These are phyloP conservation scores for Hemicordylus capensis DNA, from an alignment of 2,113 vertebrate species.

Conservation along the genomic window DNA sequence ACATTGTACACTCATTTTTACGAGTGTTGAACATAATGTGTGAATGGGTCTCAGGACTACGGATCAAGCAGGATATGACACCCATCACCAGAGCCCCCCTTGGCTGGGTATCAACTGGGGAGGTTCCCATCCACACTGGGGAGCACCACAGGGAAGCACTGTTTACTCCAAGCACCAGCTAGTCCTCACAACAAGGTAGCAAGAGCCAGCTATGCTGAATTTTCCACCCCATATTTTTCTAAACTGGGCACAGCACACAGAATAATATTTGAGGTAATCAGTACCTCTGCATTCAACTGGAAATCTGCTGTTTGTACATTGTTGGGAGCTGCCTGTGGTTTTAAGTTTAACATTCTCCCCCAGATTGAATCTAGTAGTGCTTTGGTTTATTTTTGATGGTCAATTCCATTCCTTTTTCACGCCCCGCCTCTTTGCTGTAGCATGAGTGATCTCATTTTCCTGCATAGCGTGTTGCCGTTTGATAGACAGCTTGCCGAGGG, in stretches of 20 bases:
- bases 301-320: neutral
- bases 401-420: conserved; percentile 41
- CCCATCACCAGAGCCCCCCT: too few species aligned
- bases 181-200: too few species aligned
- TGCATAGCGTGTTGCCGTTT: conserved; percentile 68
- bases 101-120: too few species aligned
- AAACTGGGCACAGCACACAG: neutral
- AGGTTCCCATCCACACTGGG: too few species aligned
- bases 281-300: neutral
- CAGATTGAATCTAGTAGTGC: conserved; percentile 42
- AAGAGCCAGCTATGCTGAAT: too few species aligned
- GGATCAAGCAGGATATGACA: too few species aligned
- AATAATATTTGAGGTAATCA: neutral
- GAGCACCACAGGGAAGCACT: too few species aligned
- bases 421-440: conserved; percentile 55
- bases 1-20: too few species aligned
- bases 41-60: too few species aligned
- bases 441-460: conserved; percentile 76
- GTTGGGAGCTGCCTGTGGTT: neutral
- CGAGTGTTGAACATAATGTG: too few species aligned
- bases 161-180: too few species aligned
- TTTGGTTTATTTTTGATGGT: conserved; percentile 5
- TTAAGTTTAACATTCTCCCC: conserved; percentile 54
- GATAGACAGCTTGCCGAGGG: conserved; percentile 76
- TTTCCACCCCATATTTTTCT: neutral